phyloP scores from a whole-genome alignment of 2,888 invertebrate genomes.

The Torymus tubicola region DNA sequence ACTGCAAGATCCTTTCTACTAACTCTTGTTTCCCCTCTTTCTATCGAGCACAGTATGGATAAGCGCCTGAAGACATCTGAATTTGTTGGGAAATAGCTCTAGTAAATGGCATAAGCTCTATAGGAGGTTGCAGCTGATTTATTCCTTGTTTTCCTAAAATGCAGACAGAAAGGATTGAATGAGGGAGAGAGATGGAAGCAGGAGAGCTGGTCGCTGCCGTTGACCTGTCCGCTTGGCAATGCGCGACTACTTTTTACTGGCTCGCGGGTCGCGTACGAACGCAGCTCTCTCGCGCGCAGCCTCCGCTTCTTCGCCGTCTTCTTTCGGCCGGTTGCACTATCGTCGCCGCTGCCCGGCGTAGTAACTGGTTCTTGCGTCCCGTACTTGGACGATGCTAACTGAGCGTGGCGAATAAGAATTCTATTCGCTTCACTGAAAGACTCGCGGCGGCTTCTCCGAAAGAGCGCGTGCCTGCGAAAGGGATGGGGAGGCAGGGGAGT shows the following conservation, averaged over 20 bases:
- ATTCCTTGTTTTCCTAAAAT: slow-evolving; percentile 29
- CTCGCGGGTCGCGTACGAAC: background rate
- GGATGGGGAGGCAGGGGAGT: background rate
- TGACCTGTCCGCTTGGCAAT: slow-evolving; percentile 24
- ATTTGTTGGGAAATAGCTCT: too few species aligned
- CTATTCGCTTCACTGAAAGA: slow-evolving; percentile 53
- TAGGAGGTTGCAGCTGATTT: slow-evolving; percentile 17
- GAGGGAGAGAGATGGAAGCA: slow-evolving; percentile 18
- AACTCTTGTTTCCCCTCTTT: too few species aligned
- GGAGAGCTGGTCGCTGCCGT: slow-evolving; percentile 32
- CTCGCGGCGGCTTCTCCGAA: slow-evolving; percentile 59
- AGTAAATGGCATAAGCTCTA: background rate
- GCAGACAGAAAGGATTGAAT: background rate
- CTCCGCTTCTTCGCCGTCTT: background rate
- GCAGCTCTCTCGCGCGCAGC: too few species aligned
- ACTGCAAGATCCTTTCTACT: too few species aligned
- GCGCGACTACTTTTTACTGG: slow-evolving; percentile 39
- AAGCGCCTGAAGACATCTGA: too few species aligned
- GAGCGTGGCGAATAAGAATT: slow-evolving; percentile 68
- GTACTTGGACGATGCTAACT: slow-evolving; percentile 58
- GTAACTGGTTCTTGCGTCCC: slow-evolving; percentile 52
- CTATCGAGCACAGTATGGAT: too few species aligned
- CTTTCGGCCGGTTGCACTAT: slow-evolving; percentile 11
- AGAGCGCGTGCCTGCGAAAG: background rate
- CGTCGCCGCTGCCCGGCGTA: slow-evolving; percentile 1